Percentiles rank a stretch among this genome's conserved stretches.
Evolutionary conservation across 2,797 vertebrate species (phyloP).

Genomic region (Sparus aurata): DNA sequence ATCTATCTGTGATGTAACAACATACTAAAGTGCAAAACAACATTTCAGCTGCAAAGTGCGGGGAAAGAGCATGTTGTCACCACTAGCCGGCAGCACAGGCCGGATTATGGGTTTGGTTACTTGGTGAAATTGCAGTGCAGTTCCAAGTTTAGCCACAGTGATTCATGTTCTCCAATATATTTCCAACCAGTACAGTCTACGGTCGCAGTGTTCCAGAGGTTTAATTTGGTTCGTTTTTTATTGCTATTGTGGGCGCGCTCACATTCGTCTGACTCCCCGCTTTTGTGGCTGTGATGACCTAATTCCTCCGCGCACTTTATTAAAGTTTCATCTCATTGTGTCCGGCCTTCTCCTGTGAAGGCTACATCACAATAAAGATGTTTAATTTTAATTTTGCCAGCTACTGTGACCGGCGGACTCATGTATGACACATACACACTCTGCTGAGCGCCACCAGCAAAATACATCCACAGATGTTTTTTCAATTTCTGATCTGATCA

Average conservation of each 20-base stretch:
- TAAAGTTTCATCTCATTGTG: slow-evolving; percentile 68
- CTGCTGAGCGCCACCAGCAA: slow-evolving; percentile 52
- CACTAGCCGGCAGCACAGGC: background rate
- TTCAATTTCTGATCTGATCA: slow-evolving; percentile 68
- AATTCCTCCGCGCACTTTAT: slow-evolving; percentile 63
- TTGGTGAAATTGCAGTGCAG: background rate
- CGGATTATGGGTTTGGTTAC: background rate
- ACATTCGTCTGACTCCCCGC: slow-evolving; percentile 27
- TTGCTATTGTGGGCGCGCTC: slow-evolving; percentile 16
- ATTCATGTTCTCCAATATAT: background rate
- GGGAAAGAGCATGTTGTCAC: background rate
- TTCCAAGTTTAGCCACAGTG: background rate
- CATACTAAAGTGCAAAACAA: background rate
- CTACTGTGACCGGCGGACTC: slow-evolving; percentile 48
- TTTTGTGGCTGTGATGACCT: slow-evolving; percentile 55
- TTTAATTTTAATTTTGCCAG: slow-evolving; percentile 66
- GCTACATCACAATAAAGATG: slow-evolving; percentile 62
- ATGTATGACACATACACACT: slow-evolving; percentile 62
- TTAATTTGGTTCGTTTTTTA: slow-evolving; percentile 41
- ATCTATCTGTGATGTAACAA: background rate
- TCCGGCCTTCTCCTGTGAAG: slow-evolving; percentile 52
- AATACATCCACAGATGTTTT: slow-evolving; percentile 65
- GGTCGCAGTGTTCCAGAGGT: background rate
- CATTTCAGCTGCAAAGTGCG: background rate
- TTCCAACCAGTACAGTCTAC: background rate